These are phyloP conservation scores for Rhabdomys pumilio DNA, from an alignment of 2,797 vertebrate species.

Conservation along the genomic window DNA sequence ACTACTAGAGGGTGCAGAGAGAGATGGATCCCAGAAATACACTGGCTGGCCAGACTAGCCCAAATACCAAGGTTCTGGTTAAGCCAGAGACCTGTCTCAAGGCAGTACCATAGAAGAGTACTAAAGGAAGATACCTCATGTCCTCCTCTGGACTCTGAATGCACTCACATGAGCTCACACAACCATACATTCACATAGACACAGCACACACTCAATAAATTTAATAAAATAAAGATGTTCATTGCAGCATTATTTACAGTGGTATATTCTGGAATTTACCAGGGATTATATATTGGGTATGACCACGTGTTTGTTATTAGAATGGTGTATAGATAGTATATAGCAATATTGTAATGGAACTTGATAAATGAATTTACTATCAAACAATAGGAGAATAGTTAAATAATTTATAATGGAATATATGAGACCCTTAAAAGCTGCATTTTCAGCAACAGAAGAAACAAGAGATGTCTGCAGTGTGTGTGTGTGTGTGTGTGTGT, in stretches of 20 bases:
- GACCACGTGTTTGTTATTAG: background rate
- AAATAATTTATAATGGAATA: background rate
- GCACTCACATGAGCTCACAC: background rate
- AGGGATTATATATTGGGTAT: background rate
- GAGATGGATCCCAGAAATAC: background rate
- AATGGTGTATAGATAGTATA: background rate
- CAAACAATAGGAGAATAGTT: conserved; percentile 25
- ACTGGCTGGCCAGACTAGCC: background rate
- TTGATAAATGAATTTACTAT: conserved; percentile 23
- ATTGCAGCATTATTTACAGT: background rate
- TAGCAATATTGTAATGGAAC: background rate
- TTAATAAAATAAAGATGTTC: background rate
- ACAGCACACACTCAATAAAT: no score
- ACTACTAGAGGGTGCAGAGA: background rate
- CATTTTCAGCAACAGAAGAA: conserved; percentile 22
- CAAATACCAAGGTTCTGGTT: background rate
- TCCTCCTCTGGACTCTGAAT: background rate
- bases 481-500: background rate
- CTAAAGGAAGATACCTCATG: background rate
- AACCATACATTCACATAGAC: background rate
- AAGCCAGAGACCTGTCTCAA: background rate
- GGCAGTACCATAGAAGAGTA: background rate
- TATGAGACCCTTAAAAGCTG: background rate
- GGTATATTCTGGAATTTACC: background rate
- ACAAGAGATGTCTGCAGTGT: background rate